phyloP scores from a whole-genome alignment of 2,888 invertebrate genomes.

The Stenichneumon culpator region DNA sequence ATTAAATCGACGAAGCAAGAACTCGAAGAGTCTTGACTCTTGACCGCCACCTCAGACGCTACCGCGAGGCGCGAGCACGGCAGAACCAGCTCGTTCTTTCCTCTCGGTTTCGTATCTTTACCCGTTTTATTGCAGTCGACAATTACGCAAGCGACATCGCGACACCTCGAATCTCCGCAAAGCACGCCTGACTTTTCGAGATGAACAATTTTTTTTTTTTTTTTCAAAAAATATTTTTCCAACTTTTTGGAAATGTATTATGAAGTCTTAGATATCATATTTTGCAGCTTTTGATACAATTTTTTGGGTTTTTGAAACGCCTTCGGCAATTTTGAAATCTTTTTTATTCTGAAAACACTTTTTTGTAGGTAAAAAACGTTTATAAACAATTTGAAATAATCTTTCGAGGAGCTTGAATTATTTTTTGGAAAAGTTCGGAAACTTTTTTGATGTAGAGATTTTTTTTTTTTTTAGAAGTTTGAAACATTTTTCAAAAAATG shows the following conservation, averaged over 20 bases:
- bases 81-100: conserved; percentile 39
- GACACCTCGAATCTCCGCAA: neutral
- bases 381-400: neutral
- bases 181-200: neutral
- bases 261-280: no score
- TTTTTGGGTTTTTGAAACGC: no score
- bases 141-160: conserved; percentile 2
- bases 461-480: no score
- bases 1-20: conserved; percentile 64
- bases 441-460: neutral
- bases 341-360: no score
- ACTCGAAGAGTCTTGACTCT: conserved; percentile 71
- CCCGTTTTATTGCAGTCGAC: neutral
- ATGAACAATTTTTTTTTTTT: neutral
- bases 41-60: conserved; percentile 69
- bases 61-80: conserved; percentile 13
- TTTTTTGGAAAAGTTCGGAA: neutral
- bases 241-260: no score
- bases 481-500: no score
- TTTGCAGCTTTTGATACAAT: no score
- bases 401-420: neutral
- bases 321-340: no score
- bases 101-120: conserved; percentile 5
- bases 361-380: no score
- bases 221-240: neutral